Conservation (phyloP, 1,140 invertebrate genomes). For the Drosophila navojoa region DNA sequence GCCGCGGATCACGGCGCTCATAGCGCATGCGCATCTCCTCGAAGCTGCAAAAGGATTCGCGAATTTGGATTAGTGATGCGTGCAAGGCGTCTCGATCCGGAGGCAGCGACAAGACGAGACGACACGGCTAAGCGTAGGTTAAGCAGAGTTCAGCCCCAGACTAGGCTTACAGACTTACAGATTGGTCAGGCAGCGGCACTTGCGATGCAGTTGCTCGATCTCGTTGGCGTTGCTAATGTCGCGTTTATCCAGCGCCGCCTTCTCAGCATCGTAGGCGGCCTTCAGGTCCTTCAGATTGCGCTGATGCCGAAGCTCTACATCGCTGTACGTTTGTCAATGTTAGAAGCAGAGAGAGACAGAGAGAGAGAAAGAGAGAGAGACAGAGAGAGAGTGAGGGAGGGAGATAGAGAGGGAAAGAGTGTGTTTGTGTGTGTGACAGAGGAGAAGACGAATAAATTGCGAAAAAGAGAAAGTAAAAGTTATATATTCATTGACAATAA, state of each 20-base stretch:
- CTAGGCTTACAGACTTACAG: constrained; percentile 82
- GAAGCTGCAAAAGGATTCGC: constrained; percentile 77
- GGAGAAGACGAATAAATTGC: constrained; percentile 25
- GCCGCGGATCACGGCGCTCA: constrained; percentile 85
- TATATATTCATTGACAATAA: constrained; percentile 22
- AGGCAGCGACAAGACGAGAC: constrained; percentile 43
- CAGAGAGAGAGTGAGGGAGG: constrained; percentile 27
- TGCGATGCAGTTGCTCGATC: constrained; percentile 85
- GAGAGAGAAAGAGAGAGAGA: not conserved
- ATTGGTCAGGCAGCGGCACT: constrained; percentile 85
- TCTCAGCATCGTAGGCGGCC: constrained; percentile 79
- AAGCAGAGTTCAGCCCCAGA: not conserved
- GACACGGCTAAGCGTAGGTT: constrained; percentile 57
- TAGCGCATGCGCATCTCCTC: constrained; percentile 85
- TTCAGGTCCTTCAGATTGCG: constrained; percentile 82
- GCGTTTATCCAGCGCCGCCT: constrained; percentile 76
- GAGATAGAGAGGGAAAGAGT: not conserved
- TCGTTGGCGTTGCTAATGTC: constrained; percentile 84
- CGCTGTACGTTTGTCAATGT: constrained; percentile 48
- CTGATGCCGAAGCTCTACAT: constrained; percentile 78
- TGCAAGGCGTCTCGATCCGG: not conserved
- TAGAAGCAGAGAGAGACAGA: constrained; percentile 37
- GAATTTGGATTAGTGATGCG: not conserved
- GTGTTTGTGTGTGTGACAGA: not conserved
- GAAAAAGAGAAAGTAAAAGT: constrained; percentile 49